phyloP scores from a whole-genome alignment of 2,797 vertebrate species.

The Urosaurus nigricauda region DNA sequence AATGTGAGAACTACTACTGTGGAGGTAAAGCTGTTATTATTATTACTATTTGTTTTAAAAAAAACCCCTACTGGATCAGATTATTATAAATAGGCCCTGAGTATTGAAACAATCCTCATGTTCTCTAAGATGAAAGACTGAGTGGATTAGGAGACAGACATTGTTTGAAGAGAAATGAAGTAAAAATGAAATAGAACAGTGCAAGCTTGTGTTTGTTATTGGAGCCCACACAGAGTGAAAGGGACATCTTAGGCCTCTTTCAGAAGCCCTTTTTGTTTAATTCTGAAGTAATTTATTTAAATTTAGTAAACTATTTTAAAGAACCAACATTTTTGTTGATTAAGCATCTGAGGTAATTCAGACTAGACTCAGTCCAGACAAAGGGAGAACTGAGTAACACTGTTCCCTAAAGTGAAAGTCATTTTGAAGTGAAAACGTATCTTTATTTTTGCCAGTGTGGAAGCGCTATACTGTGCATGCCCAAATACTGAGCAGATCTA shows the following conservation, averaged over 20 bases:
- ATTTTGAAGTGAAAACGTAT: conserved; percentile 3
- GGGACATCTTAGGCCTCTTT: conserved; percentile 63
- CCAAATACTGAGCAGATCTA: not conserved
- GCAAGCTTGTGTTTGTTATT: conserved; percentile 75
- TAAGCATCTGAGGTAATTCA: conserved; percentile 42
- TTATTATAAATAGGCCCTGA: conserved; percentile 63
- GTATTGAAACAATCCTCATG: conserved; percentile 63
- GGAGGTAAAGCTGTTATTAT: conserved; percentile 21
- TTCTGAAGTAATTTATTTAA: conserved; percentile 71
- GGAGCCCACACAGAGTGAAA: conserved; percentile 78
- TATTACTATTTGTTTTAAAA: conserved; percentile 20
- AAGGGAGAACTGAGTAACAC: not conserved
- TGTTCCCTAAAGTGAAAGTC: not conserved
- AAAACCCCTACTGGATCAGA: conserved; percentile 24
- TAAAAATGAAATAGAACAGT: conserved; percentile 83
- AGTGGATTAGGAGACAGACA: conserved; percentile 73
- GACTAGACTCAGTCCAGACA: conserved; percentile 19
- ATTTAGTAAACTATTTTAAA: conserved; percentile 61
- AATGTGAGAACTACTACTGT: not conserved
- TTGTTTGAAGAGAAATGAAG: conserved; percentile 80
- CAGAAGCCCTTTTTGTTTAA: conserved; percentile 76
- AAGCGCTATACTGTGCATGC: not conserved
- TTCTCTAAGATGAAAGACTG: conserved; percentile 54
- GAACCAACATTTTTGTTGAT: conserved; percentile 60
- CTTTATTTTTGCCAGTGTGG: not conserved